Evolutionary conservation across 2,797 vertebrate genomes (phyloP).

Genomic region (Phalloptychus januarius): DNA sequence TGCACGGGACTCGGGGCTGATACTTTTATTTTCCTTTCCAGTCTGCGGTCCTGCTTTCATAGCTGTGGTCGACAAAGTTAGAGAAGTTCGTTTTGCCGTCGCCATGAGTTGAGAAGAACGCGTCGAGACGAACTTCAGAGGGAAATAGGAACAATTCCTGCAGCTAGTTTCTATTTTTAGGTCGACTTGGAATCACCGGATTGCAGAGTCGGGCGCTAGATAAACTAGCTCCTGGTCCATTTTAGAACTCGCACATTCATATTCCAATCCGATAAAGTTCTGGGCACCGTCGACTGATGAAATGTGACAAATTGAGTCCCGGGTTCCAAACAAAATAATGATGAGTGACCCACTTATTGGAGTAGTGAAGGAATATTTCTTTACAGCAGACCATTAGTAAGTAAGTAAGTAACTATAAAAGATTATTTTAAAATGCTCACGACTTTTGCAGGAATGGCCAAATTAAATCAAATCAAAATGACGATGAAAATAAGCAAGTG

Average conservation of each 20-base stretch:
- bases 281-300: not conserved
- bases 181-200: not conserved
- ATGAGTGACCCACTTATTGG: not conserved
- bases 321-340: not conserved
- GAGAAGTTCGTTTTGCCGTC: not conserved
- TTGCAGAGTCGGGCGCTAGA: too few relatives aligned
- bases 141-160: not conserved
- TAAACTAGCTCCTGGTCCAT: too few relatives aligned
- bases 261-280: not conserved
- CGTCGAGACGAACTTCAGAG: not conserved
- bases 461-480: not conserved
- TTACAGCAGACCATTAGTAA: not conserved
- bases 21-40: conserved; percentile 4
- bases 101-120: not conserved
- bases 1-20: not conserved
- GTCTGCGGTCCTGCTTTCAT: not conserved
- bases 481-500: not conserved
- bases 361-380: not conserved
- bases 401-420: not conserved
- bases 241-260: not conserved
- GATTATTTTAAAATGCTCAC: not conserved
- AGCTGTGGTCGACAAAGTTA: not conserved
- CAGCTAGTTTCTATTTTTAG: not conserved
- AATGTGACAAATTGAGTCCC: not conserved
- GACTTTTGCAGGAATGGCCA: not conserved